A percentile compares a stretch with the other conserved stretches of the same genome.
Conservation (phyloP, 2,113 vertebrate genomes). For the Anguilla japonica region DNA sequence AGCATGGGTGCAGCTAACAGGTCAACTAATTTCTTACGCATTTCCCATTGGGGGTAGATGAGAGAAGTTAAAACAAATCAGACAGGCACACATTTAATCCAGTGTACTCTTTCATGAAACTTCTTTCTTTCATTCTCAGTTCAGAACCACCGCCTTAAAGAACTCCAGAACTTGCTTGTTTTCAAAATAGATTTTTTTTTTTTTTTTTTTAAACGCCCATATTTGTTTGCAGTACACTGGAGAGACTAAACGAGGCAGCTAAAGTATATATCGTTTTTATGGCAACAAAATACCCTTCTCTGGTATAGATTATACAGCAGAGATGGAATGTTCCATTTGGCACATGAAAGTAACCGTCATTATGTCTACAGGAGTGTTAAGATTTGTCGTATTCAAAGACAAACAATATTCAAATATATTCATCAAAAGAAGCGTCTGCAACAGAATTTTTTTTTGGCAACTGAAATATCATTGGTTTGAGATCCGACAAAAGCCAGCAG, state of each 20-base stretch:
- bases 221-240: conserved; percentile 2
- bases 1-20: too few relatives aligned
- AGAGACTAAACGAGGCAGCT: conserved; percentile 40
- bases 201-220: not conserved
- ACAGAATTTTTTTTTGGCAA: conserved; percentile 25
- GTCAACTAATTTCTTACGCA: too few relatives aligned
- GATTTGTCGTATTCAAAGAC: conserved; percentile 28
- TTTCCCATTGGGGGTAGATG: not conserved
- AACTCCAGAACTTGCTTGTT: conserved; percentile 7
- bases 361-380: conserved; percentile 16
- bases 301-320: conserved; percentile 21
- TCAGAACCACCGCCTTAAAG: not conserved
- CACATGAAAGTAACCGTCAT: conserved; percentile 46
- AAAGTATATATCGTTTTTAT: conserved; percentile 28
- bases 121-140: not conserved
- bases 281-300: conserved; percentile 35
- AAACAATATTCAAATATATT: conserved; percentile 18
- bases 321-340: conserved; percentile 57
- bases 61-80: not conserved
- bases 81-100: not conserved
- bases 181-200: not conserved
- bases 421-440: conserved; percentile 13
- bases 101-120: not conserved
- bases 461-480: not conserved
- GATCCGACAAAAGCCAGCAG: not conserved